phyloP scores from a whole-genome alignment of 2,888 invertebrate species.

The Plebejus anna region DNA sequence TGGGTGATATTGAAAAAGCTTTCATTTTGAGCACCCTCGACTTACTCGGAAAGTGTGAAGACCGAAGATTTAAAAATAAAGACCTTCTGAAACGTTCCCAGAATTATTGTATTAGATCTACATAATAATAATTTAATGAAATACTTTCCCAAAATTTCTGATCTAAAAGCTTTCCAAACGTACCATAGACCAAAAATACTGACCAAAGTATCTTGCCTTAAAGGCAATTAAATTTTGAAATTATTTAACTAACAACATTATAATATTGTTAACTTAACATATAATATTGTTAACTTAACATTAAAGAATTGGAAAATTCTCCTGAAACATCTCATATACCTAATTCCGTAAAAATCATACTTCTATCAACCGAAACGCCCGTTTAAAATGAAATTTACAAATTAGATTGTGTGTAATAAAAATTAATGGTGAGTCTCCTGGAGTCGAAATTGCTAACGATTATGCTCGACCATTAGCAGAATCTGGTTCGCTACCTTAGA shows the following conservation, averaged over 20 bases:
- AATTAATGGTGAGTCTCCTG: constrained; percentile 3
- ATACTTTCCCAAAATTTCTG: not conserved
- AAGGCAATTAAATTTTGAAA: too few species aligned
- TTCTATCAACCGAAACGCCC: not conserved
- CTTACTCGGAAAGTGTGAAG: constrained; percentile 36
- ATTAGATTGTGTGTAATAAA: not conserved
- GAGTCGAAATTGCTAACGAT: constrained; percentile 22
- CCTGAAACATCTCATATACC: too few species aligned
- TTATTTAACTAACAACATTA: too few species aligned
- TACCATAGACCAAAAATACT: too few species aligned
- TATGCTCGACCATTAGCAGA: constrained; percentile 18
- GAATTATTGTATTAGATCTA: constrained; percentile 18
- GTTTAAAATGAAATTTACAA: not conserved
- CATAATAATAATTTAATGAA: not conserved
- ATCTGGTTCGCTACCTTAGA: constrained; percentile 1
- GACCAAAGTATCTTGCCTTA: too few species aligned
- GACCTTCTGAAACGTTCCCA: constrained; percentile 35
- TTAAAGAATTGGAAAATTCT: too few species aligned
- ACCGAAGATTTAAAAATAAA: constrained; percentile 30
- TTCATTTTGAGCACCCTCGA: constrained; percentile 35
- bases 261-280: too few species aligned
- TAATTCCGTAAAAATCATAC: too few species aligned
- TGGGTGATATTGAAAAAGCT: constrained; percentile 44
- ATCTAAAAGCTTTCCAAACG: not conserved
- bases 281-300: too few species aligned